Conservation (phyloP, 1,140 invertebrate genomes). For the roundworm (Caenorhabditis elegans) region DNA sequence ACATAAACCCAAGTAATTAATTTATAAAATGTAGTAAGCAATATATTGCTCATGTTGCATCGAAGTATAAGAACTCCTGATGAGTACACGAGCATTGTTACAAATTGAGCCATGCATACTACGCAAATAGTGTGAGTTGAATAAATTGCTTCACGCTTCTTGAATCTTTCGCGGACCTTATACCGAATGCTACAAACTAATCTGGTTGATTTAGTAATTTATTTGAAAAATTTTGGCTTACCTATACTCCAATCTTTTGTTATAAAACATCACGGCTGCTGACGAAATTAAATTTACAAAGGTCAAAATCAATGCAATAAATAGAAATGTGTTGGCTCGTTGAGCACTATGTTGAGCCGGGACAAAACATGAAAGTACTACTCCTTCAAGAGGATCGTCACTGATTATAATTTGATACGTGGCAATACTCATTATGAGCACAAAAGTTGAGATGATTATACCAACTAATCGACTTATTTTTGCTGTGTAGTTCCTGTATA, state of each 20-base stretch:
- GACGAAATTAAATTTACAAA: not conserved
- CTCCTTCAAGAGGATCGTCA: too few relatives aligned
- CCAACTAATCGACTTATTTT: too few relatives aligned
- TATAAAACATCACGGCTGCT: not conserved
- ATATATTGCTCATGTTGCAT: not conserved
- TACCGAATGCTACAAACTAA: not conserved
- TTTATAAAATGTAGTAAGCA: not conserved
- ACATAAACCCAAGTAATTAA: not conserved
- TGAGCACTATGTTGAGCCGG: not conserved
- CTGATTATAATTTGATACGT: too few relatives aligned
- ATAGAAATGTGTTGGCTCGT: not conserved
- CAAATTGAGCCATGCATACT: not conserved
- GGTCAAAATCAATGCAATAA: not conserved
- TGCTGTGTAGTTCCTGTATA: too few relatives aligned
- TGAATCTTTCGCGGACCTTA: not conserved
- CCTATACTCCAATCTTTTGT: not conserved
- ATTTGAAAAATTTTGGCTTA: not conserved
- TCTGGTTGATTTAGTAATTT: not conserved
- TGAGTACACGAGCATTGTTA: not conserved
- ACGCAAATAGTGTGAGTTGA: not conserved
- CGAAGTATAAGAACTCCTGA: not conserved
- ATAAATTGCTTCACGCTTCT: not conserved
- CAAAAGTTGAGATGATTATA: too few relatives aligned
- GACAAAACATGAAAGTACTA: not conserved
- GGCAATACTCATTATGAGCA: too few relatives aligned